Evolutionary conservation across 2,888 invertebrate genomes (phyloP).

Genomic region (Oxyteleia sp.): DNA sequence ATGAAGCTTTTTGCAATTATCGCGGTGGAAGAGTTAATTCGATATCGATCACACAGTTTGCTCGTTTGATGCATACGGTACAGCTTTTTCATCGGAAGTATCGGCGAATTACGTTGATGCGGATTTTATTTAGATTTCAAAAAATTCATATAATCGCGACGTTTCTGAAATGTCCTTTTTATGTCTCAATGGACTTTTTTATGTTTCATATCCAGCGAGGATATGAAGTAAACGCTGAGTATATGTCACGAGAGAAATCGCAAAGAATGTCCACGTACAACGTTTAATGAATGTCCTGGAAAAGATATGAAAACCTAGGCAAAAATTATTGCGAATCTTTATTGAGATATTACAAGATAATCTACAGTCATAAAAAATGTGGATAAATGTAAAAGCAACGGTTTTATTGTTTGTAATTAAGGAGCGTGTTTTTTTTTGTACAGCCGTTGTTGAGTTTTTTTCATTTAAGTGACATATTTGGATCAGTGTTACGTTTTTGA

Average conservation of each 20-base stretch:
- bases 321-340: constrained; percentile 56
- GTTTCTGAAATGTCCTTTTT: constrained; percentile 56
- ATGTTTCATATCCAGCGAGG: constrained; percentile 59
- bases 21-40: constrained; percentile 17
- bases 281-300: constrained; percentile 52
- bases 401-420: no score
- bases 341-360: constrained; percentile 38
- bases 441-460: no score
- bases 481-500: no score
- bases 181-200: constrained; percentile 62
- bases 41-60: constrained; percentile 13
- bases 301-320: constrained; percentile 56
- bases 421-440: no score
- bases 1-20: constrained; percentile 9
- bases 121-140: constrained; percentile 55
- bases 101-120: constrained; percentile 19
- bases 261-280: constrained; percentile 55
- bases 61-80: constrained; percentile 1
- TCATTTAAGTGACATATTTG: no score
- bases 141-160: constrained; percentile 49
- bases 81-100: constrained; percentile 6
- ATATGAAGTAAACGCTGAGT: constrained; percentile 60
- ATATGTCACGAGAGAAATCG: constrained; percentile 63
- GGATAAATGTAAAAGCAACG: constrained; percentile 36
- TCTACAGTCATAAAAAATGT: constrained; percentile 18